phyloP scores from a whole-genome alignment of 2,797 vertebrate genomes.

The Siniperca obscura region DNA sequence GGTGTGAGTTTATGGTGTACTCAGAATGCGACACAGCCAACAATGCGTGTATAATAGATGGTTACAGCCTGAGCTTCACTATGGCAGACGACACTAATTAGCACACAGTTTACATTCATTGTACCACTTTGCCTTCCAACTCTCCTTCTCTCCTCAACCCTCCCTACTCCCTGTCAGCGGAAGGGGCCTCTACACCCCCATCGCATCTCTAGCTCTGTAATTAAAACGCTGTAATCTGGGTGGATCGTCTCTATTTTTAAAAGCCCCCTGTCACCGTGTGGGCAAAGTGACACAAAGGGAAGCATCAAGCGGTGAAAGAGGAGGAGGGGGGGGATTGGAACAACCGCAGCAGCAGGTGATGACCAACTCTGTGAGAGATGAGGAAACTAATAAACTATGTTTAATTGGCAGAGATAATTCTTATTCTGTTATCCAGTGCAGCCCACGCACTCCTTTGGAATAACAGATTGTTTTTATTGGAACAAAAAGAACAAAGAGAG shows the following conservation, averaged over 20 bases:
- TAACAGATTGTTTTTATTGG: slow-evolving; percentile 31
- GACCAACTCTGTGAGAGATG: slow-evolving; percentile 54
- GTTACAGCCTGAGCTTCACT: slow-evolving; percentile 43
- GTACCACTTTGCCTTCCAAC: slow-evolving; percentile 52
- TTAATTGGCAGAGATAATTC: slow-evolving; percentile 66
- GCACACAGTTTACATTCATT: slow-evolving; percentile 69
- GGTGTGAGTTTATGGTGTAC: slow-evolving; percentile 24
- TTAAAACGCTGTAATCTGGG: slow-evolving; percentile 87
- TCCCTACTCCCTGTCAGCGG: slow-evolving; percentile 66
- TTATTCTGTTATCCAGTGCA: slow-evolving; percentile 23
- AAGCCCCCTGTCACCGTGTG: slow-evolving; percentile 73
- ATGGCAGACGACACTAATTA: slow-evolving; percentile 73
- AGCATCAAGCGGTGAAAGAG: slow-evolving; percentile 56
- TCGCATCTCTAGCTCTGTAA: slow-evolving; percentile 82
- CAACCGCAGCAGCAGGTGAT: slow-evolving; percentile 71
- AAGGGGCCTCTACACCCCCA: slow-evolving; percentile 68
- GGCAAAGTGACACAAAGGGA: slow-evolving; percentile 76
- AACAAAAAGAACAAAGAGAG: not conserved
- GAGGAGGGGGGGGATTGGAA: slow-evolving; percentile 28
- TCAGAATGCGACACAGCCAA: slow-evolving; percentile 25
- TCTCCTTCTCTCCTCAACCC: slow-evolving; percentile 46
- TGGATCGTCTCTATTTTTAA: slow-evolving; percentile 85
- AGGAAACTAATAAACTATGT: slow-evolving; percentile 61
- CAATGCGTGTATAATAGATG: slow-evolving; percentile 50
- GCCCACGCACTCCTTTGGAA: slow-evolving; percentile 38